Percentiles rank a stretch among this genome's conserved stretches.
Evolutionary conservation across 2,888 invertebrate genomes (phyloP).

Genomic region (Stenichneumon culpator): DNA sequence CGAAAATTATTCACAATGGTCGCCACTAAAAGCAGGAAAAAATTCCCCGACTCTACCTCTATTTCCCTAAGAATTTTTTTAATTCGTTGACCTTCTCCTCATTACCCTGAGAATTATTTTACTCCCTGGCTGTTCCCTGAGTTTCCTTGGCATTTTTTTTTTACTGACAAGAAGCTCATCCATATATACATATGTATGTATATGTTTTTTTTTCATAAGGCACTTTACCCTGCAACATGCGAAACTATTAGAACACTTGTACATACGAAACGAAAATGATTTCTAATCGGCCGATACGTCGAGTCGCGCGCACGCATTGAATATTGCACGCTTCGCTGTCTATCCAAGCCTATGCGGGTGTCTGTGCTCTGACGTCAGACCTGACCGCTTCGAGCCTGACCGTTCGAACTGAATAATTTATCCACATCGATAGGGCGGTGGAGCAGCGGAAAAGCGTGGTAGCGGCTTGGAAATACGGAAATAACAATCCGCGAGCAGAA

Average conservation of each 20-base stretch:
- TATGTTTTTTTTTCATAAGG: neutral
- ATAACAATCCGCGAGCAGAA: conserved; percentile 62
- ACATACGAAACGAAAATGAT: neutral
- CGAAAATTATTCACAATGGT: neutral
- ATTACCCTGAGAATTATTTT: no score
- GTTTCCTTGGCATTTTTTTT: neutral
- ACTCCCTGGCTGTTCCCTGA: no score
- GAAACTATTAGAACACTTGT: neutral
- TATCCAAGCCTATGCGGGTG: conserved; percentile 38
- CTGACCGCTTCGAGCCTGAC: conserved; percentile 58
- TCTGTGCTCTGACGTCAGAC: conserved; percentile 65
- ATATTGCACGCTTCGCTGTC: neutral
- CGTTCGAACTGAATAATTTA: conserved; percentile 66
- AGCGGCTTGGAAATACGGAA: conserved; percentile 58
- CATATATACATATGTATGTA: neutral
- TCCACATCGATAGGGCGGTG: conserved; percentile 59
- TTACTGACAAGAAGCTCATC: neutral
- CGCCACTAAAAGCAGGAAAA: no score
- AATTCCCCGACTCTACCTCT: no score
- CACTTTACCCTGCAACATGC: neutral
- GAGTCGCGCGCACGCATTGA: conserved; percentile 14
- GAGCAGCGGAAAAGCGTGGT: conserved; percentile 46
- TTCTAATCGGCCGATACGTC: conserved; percentile 1
- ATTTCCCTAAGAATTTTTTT: neutral
- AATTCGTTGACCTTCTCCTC: neutral